Base-by-base conservation (phyloP, 2,888 invertebrate species). In the Brachypterus glaber region DNA sequence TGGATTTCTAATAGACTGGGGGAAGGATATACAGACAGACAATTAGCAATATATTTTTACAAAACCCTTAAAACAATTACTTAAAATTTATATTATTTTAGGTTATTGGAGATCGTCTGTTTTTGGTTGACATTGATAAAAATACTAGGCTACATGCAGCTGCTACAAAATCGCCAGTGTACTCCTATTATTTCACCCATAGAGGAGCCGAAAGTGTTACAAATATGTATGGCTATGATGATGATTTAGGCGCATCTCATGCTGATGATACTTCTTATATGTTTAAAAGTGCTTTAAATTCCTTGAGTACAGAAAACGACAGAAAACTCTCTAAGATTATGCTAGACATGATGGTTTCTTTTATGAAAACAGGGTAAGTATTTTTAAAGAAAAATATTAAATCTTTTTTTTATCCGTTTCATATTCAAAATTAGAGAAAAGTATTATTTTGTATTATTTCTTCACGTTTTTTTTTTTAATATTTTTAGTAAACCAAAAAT, bases 151-250 rank as follows among this genome's bases (percentile, higher is more conserved):
- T 77, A 31, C 79, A 80, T 52, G 72, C 77, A 0, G 53, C 62
- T 11, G 64, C 63, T 26, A 71, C 71, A 1, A 64, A 68, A 9
- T 73, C 74, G 43, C 76, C 81, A 0, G 72, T 78, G 2, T 79
- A 76, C 62, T 67, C 74, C 40, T 82, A 81, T 55, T 67, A 73
- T n/a, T 84, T 76, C 56, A 63, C 71, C 3, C 77, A 73, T 60
- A 69, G 75, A 34, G 75, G 75, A 0, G 60, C 63, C n/a, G 54
- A 60, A 38, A 82, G 82, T 50, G 56, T 76, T 9, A 73, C 75
- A 2, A 66, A 73, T 5, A 63, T 76, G 55, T 69, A 76, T 1
- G 51, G 60, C 0, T 72, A 72, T 7, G 61, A 63, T 0, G 66
- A 70, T 7, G 66, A 77, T 49, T 33, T 44, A 76, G 82, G 82